These are phyloP conservation scores for Aplysina aerophoba DNA, from an alignment of 37 sponge, comb jelly and placozoan species.

Conservation along the genomic window DNA sequence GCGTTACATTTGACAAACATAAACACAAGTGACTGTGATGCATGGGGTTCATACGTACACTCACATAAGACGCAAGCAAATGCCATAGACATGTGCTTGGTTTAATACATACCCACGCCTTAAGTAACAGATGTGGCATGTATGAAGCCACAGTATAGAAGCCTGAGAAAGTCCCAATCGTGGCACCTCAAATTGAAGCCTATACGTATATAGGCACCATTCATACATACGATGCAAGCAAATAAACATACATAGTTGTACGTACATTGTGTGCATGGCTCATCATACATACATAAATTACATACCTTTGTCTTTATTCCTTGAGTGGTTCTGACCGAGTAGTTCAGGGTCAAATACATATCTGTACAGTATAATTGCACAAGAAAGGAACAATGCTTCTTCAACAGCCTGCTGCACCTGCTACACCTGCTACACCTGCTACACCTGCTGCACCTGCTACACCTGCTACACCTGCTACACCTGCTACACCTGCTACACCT, in stretches of 20 bases:
- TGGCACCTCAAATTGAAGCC: not conserved
- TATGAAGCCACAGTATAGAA: too few relatives aligned
- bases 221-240: not conserved
- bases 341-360: conserved; percentile 76
- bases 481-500: too few relatives aligned
- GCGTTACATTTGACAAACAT: too few relatives aligned
- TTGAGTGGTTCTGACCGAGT: conserved; percentile 63
- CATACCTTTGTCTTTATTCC: conserved; percentile 73
- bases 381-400: not conserved
- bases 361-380: conserved; percentile 22
- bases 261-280: not conserved
- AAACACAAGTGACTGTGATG: not conserved
- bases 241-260: not conserved
- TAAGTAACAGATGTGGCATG: too few relatives aligned
- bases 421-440: too few relatives aligned
- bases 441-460: too few relatives aligned
- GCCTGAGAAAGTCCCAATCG: too few relatives aligned
- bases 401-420: too few relatives aligned
- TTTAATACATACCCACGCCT: too few relatives aligned
- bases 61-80: too few relatives aligned
- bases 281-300: not conserved
- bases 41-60: not conserved
- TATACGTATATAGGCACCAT: not conserved
- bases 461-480: too few relatives aligned
- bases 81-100: too few relatives aligned